Percentiles rank a stretch among this genome's conserved stretches.
Evolutionary conservation across 2,797 vertebrate genomes (phyloP).

Genomic region (Scolopax bukidnonensis): DNA sequence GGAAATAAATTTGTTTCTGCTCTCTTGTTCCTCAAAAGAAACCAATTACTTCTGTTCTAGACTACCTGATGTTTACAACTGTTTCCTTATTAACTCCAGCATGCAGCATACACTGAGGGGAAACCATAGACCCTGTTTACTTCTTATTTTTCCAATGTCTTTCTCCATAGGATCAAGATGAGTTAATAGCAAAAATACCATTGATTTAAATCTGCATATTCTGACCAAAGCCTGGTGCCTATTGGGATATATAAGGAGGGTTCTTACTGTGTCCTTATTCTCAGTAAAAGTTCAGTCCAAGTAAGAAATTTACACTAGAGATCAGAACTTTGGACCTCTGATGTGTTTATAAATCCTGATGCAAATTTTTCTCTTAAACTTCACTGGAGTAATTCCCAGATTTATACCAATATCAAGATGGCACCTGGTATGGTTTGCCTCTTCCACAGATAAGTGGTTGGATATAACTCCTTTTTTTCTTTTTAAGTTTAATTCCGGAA

Average conservation of each 20-base stretch:
- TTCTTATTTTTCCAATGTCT: background rate
- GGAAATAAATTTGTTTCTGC: background rate
- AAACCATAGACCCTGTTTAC: rapidly evolving
- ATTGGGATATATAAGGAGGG: background rate
- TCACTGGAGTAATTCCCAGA: background rate
- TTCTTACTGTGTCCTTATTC: background rate
- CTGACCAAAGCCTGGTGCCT: background rate
- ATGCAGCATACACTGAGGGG: background rate
- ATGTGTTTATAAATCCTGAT: background rate
- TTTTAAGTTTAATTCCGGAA: background rate
- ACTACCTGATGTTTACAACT: background rate
- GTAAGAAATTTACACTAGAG: background rate
- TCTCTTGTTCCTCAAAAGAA: background rate
- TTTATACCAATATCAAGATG: background rate
- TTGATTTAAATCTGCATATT: background rate
- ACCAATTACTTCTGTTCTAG: background rate
- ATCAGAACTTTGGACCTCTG: background rate
- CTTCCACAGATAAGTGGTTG: background rate
- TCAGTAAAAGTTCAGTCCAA: background rate
- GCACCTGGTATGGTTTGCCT: background rate
- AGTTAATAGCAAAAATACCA: background rate
- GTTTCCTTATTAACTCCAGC: background rate
- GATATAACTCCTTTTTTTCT: background rate
- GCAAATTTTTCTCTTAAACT: background rate
- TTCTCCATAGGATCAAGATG: background rate